Conservation (phyloP, 2,113 vertebrate genomes). For the Theropithecus gelada region DNA sequence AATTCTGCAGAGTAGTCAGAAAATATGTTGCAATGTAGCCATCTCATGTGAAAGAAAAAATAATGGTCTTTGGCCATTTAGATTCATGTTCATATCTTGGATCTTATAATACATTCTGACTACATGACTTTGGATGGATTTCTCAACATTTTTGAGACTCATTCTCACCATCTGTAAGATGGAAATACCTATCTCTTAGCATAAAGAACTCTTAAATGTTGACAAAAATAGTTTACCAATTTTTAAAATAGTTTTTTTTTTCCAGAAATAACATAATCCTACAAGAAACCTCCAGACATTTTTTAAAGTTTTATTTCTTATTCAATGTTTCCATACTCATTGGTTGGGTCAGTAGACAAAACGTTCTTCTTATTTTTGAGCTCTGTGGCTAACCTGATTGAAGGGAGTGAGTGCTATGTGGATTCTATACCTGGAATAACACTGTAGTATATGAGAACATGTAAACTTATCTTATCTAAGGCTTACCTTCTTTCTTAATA, state of each 20-base stretch:
- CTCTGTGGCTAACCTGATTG: not conserved
- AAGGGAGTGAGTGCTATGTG: not conserved
- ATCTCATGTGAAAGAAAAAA: not conserved
- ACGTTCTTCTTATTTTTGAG: not conserved
- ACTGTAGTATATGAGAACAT: not conserved
- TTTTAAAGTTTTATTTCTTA: not conserved
- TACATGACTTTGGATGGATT: not conserved
- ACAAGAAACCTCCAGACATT: not conserved
- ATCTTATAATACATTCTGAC: not conserved
- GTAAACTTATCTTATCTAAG: not conserved
- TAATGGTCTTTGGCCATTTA: not conserved
- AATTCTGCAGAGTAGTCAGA: not conserved
- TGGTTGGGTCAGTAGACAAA: constrained; percentile 1
- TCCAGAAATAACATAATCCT: not conserved
- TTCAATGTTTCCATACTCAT: not conserved
- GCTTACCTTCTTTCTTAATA: not conserved
- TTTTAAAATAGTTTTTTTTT: not conserved
- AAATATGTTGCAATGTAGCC: not conserved
- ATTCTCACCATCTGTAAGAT: not conserved
- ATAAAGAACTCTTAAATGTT: not conserved
- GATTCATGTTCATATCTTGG: not conserved
- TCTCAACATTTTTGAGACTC: not conserved
- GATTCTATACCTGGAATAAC: not conserved
- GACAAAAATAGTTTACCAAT: not conserved
- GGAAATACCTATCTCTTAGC: not conserved